Evolutionary conservation across 2,888 invertebrate species (phyloP), one percentile per base, ranked within the genome.

Genomic region (Bombylius discolor): DNA sequence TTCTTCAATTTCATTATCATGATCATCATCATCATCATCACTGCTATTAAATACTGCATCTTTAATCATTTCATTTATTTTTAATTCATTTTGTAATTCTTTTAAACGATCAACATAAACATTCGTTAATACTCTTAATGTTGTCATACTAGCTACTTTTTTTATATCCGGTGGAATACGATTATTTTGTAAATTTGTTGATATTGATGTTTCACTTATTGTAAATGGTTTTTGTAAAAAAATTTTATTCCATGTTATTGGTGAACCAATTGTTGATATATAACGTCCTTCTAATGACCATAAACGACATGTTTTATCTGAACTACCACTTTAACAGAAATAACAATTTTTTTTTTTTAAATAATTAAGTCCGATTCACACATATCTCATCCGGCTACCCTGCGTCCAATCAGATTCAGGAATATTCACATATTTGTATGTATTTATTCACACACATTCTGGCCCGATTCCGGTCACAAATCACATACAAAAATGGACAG

Each of bases 261-360:
- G 81, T 53, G 86, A 83, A 53, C 90, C 90, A 61, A 90, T 76
- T 6, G 88, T 88, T 62, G 85, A 85, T 62, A 90, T 67, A 67
- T 81, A 81, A 64, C 79, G 78, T 44, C 89, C 89, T 47, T 82
- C 79, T 56, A 87, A 69, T 0, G 83, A 82, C 89, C 89, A 89
- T 68, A 88, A 73, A 55, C 89, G 79, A 57, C 83, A 84, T 51
- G 85, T 84, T 67, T 80, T 82, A 74, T 88, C 87, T 55, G 79
- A 77, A 62, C 86, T 84, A 60, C 82, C 78, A 64, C 84, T 84
- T 36, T 23, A 23, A n/a, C n/a, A n/a, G n/a, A n/a, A n/a, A n/a
- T n/a, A n/a, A n/a, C n/a, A n/a, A n/a, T n/a, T n/a, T n/a, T 66
- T 53, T 69, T 68, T 7, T 59, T 58, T 46, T n/a, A n/a, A n/a